Percentiles rank a stretch among this genome's conserved stretches.
Conservation (phyloP, 2,797 vertebrate species). For the Monodelphis domestica region DNA sequence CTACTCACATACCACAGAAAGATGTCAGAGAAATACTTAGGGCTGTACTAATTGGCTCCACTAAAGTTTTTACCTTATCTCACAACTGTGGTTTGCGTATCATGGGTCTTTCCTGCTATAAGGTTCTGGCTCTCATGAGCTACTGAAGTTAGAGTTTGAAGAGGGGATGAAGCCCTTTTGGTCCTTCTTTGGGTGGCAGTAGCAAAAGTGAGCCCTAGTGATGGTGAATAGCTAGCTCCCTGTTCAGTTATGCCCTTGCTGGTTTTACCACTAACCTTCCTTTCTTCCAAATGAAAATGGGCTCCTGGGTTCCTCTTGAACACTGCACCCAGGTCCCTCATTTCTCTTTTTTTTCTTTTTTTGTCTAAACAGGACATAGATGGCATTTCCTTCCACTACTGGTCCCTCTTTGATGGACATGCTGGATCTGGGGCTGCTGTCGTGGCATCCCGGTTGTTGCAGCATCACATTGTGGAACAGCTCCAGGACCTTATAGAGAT, state of each 20-base stretch:
- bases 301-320: too few species aligned
- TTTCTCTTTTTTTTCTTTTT: not conserved
- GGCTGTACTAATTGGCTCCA: not conserved
- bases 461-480: slow-evolving; percentile 93
- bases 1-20: not conserved
- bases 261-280: not conserved
- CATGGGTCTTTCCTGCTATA: not conserved
- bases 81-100: not conserved
- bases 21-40: not conserved
- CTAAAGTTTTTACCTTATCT: not conserved
- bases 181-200: not conserved
- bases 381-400: slow-evolving; percentile 93
- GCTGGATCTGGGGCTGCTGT: slow-evolving; percentile 95
- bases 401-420: slow-evolving; percentile 97
- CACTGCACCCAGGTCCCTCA: not conserved
- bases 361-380: slow-evolving; percentile 86
- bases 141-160: not conserved
- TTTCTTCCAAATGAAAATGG: slow-evolving; percentile 11
- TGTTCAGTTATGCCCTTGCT: not conserved
- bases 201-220: not conserved
- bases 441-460: slow-evolving; percentile 92
- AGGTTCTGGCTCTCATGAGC: not conserved
- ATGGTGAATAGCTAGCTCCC: not conserved
- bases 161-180: not conserved
- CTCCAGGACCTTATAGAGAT: slow-evolving; percentile 94